A percentile compares a stretch with the other conserved stretches of the same genome.
These are phyloP conservation scores for Microplitis mediator DNA, from an alignment of 1,140 invertebrate species.

Conservation along the genomic window DNA sequence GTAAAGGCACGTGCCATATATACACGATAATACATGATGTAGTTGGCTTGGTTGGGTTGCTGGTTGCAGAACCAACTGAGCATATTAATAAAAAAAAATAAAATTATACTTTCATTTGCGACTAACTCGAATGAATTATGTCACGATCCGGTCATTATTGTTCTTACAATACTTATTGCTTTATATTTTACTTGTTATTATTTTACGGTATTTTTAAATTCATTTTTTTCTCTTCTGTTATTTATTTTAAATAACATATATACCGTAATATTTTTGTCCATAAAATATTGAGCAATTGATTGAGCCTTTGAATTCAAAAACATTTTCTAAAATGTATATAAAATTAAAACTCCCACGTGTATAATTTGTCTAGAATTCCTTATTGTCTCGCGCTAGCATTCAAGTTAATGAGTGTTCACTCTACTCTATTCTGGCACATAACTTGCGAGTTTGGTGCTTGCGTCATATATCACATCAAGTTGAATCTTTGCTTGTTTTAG, in stretches of 20 bases:
- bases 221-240: neutral
- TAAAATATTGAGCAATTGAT: neutral
- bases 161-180: neutral
- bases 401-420: neutral
- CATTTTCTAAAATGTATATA: neutral
- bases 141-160: conserved; percentile 26
- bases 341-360: conserved; percentile 21
- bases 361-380: conserved; percentile 24
- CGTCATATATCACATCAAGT: neutral
- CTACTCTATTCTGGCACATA: neutral
- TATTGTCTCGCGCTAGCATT: conserved; percentile 3
- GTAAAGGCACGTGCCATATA: conserved; percentile 50
- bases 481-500: neutral
- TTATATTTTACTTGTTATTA: neutral
- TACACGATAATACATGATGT: neutral
- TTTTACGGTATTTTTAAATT: neutral
- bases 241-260: too few species aligned
- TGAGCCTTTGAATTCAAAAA: neutral
- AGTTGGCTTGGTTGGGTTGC: neutral
- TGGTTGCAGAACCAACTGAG: neutral
- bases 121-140: conserved; percentile 35
- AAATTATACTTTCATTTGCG: conserved; percentile 39
- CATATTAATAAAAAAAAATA: conserved; percentile 32
- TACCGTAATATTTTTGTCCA: too few species aligned
- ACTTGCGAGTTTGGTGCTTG: conserved; percentile 10